Evolutionary conservation across 1,140 invertebrate genomes (phyloP), one percentile per base, ranked within the genome.

Genomic region (Euura saliciscinereae): DNA sequence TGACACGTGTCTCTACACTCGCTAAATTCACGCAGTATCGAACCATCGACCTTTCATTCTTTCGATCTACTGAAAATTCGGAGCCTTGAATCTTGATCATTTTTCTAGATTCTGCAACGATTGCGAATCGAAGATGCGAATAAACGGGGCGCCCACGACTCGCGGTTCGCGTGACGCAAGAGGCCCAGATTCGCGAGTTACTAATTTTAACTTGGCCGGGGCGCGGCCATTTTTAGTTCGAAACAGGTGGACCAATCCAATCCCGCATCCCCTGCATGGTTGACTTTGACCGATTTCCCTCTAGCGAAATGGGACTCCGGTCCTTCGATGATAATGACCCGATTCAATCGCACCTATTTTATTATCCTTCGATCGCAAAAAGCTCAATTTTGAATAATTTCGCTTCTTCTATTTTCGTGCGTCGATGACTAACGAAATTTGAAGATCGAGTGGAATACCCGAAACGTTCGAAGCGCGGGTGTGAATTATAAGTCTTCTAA

Each of bases 251-350:
- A 85, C 78, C 28, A 74, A 75, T 71, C 51, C 75, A 79, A 72
- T 59, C 59, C 46, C 71, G 68, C 73, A 74, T 69, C 67, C 73
- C 76, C 44, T 10, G 42, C 43, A 8, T 42, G 11, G 42, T 71
- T 85, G 85, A 86, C 85, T 86, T 87, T 87, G 85, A 87, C 84
- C 85, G 85, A 82, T 84, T 85, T 84, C 78, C 82, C 75, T 28
- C 4, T 3, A 5, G 46, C 51, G 43, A 71, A n/a, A 43, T 28
- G 4, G 44, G 66, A 69, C 64, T 45, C 69, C 51, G 45, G 66
- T 68, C 44, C 59, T 70, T 43, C n/a, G 10, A 45, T 71, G 69
- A 67, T 74, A 74, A 74, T 71, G 69, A 74, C 73, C 73, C 73
- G 65, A 68, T 74, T 28, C 28, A 28, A 28, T 28, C 28, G 28